Conservation (phyloP, 2,113 vertebrate genomes). For the Rhegmatorhina hoffmannsi region DNA sequence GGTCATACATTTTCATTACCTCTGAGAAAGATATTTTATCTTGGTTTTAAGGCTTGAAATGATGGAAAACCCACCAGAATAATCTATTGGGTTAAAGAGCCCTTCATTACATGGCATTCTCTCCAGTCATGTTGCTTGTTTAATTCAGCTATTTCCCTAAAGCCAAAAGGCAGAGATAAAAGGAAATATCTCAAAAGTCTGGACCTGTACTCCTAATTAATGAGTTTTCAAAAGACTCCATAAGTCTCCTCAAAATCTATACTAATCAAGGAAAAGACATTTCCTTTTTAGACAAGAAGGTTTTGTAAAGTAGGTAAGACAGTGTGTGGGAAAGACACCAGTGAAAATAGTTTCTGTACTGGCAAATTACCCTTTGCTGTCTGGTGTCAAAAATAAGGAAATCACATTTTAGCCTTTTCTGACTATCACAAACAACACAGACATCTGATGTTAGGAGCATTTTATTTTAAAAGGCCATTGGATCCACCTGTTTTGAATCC, state of each 20-base stretch:
- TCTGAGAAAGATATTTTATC: neutral
- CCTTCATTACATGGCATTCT: neutral
- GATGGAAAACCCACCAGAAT: neutral
- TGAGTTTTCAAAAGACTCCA: neutral
- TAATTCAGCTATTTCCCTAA: neutral
- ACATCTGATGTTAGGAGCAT: neutral
- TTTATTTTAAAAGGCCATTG: neutral
- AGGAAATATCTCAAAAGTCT: neutral
- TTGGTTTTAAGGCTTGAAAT: neutral
- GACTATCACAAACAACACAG: neutral
- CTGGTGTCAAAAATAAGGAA: neutral
- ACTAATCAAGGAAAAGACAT: neutral
- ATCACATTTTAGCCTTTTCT: neutral
- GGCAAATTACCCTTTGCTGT: neutral
- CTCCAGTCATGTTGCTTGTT: neutral
- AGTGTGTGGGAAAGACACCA: neutral
- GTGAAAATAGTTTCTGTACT: neutral
- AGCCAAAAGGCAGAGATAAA: neutral
- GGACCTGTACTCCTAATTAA: neutral
- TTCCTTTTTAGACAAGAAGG: neutral
- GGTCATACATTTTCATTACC: neutral
- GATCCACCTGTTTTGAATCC: neutral
- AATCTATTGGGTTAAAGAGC: neutral
- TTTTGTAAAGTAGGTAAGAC: neutral
- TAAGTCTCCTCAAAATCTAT: neutral